These are phyloP conservation scores for Chloroclystis v-ata DNA, from an alignment of 2,888 invertebrate genomes.

Conservation along the genomic window DNA sequence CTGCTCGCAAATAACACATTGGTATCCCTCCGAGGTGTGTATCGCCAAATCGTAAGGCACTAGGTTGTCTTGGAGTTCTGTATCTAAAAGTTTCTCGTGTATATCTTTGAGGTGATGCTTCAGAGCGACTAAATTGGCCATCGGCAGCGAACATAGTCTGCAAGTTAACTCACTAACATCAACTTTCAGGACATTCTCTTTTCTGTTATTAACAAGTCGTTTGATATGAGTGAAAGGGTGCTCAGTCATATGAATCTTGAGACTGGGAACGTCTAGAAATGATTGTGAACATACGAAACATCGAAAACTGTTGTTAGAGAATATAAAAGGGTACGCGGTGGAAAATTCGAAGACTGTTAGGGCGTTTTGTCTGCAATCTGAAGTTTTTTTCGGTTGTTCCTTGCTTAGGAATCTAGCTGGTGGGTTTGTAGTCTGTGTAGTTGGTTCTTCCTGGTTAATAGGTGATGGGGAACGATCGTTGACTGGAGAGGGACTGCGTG, in stretches of 20 bases:
- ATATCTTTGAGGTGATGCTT: slow-evolving; percentile 57
- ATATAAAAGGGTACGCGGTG: slow-evolving; percentile 66
- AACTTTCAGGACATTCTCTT: slow-evolving; percentile 64
- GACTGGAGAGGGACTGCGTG: slow-evolving; percentile 56
- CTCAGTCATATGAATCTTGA: slow-evolving; percentile 59
- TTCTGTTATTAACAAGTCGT: slow-evolving; percentile 58
- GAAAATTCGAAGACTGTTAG: slow-evolving; percentile 64
- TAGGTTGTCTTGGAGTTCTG: slow-evolving; percentile 63
- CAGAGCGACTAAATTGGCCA: slow-evolving; percentile 43
- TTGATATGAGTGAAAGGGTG: slow-evolving; percentile 60
- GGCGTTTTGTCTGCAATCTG: slow-evolving; percentile 59
- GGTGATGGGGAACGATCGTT: slow-evolving; percentile 27
- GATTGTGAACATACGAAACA: slow-evolving; percentile 67
- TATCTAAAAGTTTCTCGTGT: slow-evolving; percentile 57
- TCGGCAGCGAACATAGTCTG: slow-evolving; percentile 51
- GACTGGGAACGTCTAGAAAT: slow-evolving; percentile 52
- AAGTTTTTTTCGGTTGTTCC: slow-evolving; percentile 35
- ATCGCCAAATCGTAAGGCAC: slow-evolving; percentile 63
- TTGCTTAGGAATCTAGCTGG: slow-evolving; percentile 25
- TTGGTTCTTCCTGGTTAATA: slow-evolving; percentile 19
- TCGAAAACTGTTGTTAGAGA: slow-evolving; percentile 68
- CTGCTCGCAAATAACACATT: slow-evolving; percentile 61
- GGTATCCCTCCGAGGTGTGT: slow-evolving; percentile 44
- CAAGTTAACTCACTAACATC: slow-evolving; percentile 61
- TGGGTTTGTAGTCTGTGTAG: slow-evolving; percentile 19